Base-by-base conservation (phyloP, 2,888 invertebrate genomes). In the Crematogaster levior region DNA sequence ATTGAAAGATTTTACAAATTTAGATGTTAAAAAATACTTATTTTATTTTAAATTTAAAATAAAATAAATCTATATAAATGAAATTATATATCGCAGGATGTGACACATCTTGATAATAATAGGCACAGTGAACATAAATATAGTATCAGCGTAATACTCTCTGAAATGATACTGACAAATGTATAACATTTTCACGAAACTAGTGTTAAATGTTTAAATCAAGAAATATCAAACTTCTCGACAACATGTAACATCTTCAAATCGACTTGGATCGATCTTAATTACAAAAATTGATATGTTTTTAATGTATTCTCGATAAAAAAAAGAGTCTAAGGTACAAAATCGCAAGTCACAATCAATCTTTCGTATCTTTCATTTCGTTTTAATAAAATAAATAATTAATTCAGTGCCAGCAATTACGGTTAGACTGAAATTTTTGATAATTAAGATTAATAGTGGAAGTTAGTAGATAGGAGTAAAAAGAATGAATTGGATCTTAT, bases 291-390 rank as follows among this genome's bases (percentile, higher is more conserved):
- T 51, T 65, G n/a, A 65, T 21, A 9, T 5, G 15, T 21, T 6
- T 24, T 34, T 12, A 27, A 66, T 51, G 40, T 37, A 46, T 37
- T 34, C 5, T 12, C 24, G 65, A 65, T 66, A 53, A 63, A 65
- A 27, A 37, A 53, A 63, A 65, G n/a, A 37, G 66, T 75, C 75
- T 40, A n/a, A 43, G 30, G 4, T 12, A 48, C 70, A 70, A 70
- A 77, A 77, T 68, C 56, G 43, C 43, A 68, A 43, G 21, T 18
- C 24, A 18, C 43, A 70, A 79, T 79, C 24, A 79, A 79, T 79
- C 43, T 79, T 79, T 79, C 43, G 21, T 75, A 75, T 80, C 60
- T 40, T 40, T 75, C n/a, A n/a, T n/a, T 40, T 9, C 27, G n/a
- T 58, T 81, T 46, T 46, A 77, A n/a, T n/a, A n/a, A n/a, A n/a